These are phyloP conservation scores for Nothoprocta pentlandii DNA, from an alignment of 2,113 vertebrate species.

Conservation along the genomic window DNA sequence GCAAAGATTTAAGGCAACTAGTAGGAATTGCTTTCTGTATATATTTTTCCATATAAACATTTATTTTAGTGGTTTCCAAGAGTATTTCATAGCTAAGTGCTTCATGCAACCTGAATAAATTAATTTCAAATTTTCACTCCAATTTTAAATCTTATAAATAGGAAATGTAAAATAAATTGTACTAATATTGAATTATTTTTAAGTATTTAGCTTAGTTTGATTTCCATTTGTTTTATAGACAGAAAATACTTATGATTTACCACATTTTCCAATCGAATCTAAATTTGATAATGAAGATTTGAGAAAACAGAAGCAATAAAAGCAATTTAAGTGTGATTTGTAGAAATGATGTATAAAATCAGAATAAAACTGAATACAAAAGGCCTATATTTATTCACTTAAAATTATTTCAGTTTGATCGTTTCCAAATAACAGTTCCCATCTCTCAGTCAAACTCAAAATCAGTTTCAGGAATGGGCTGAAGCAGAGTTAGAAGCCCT, in stretches of 20 bases:
- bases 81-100: background rate
- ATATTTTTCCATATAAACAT: background rate
- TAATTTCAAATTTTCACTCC: background rate
- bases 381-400: background rate
- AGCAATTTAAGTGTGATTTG: background rate
- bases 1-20: background rate
- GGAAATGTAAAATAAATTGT: background rate
- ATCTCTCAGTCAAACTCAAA: background rate
- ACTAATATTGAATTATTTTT: background rate
- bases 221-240: background rate
- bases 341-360: background rate
- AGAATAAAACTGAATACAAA: background rate
- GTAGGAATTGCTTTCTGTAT: accelerated
- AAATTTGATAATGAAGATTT: background rate
- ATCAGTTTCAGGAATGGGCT: background rate
- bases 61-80: background rate
- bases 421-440: background rate
- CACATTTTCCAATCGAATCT: background rate
- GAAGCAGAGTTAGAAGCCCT: background rate
- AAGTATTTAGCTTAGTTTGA: background rate
- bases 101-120: background rate
- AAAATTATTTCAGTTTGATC: background rate
- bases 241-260: background rate
- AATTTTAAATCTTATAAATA: background rate
- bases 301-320: background rate